These are phyloP conservation scores for Semnornis frantzii DNA, from an alignment of 2,113 vertebrate genomes.

Conservation along the genomic window DNA sequence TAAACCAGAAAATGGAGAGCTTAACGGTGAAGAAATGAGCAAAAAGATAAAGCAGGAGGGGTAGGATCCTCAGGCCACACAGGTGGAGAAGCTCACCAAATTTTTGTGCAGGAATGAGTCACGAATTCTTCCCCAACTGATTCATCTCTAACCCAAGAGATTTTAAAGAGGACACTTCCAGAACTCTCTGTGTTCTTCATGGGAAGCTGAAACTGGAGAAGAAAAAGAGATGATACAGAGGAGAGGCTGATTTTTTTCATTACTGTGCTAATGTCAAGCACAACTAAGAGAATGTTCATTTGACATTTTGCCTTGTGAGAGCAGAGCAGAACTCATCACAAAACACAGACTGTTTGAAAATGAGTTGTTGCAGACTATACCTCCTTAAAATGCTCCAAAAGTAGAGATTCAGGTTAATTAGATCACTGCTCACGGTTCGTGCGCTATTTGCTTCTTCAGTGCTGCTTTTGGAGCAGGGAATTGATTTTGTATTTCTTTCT, in stretches of 20 bases:
- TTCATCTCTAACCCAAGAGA: conserved; percentile 36
- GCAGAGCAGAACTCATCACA: not conserved
- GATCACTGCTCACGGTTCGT: not conserved
- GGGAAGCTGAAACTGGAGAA: not conserved
- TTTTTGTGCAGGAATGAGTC: conserved; percentile 25
- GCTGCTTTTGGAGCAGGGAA: not conserved
- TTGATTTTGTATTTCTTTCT: not conserved
- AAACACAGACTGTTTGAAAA: not conserved
- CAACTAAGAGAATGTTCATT: not conserved
- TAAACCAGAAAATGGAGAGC: not conserved
- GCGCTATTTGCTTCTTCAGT: not conserved
- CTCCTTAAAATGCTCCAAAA: not conserved
- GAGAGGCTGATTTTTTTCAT: not conserved
- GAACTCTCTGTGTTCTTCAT: not conserved
- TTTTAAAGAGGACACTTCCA: conserved; percentile 26
- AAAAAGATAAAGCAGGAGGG: not conserved
- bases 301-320: not conserved
- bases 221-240: not conserved
- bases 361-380: not conserved
- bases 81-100: conserved; percentile 14
- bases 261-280: not conserved
- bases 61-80: not conserved
- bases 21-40: not conserved
- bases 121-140: conserved; percentile 48
- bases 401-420: not conserved